Percentiles rank a stretch among this genome's conserved stretches.
Conservation (phyloP, 2,888 invertebrate genomes). For the Latrodectus hesperus region DNA sequence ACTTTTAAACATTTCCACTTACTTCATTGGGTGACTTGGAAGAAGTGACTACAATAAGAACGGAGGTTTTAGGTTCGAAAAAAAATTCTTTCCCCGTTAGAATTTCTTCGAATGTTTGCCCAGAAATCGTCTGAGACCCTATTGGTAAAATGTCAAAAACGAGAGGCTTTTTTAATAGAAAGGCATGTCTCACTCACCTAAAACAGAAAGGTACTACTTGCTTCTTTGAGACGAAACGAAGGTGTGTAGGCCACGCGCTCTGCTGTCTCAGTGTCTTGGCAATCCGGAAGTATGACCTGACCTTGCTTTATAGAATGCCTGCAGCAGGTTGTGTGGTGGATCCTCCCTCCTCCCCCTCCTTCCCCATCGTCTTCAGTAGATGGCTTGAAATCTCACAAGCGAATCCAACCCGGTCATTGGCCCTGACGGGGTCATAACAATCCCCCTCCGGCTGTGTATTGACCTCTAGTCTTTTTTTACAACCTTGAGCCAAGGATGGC, state of each 20-base stretch:
- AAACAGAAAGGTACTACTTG: slow-evolving; percentile 24
- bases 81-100: not conserved
- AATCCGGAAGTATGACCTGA: slow-evolving; percentile 69
- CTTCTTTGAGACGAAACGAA: slow-evolving; percentile 22
- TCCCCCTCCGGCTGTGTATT: slow-evolving; percentile 44
- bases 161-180: not conserved
- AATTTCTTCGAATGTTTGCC: slow-evolving; percentile 6
- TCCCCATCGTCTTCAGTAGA: not conserved
- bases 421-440: slow-evolving; percentile 52
- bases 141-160: not conserved
- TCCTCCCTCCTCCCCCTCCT: slow-evolving; percentile 5
- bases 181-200: slow-evolving; percentile 45
- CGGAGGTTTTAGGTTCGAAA: not conserved
- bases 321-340: slow-evolving; percentile 49
- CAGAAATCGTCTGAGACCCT: not conserved
- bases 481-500: slow-evolving; percentile 51
- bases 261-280: slow-evolving; percentile 47
- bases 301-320: slow-evolving; percentile 64
- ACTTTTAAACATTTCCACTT: not conserved
- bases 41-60: not conserved
- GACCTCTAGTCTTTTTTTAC: slow-evolving; percentile 47
- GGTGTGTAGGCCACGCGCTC: slow-evolving; percentile 61
- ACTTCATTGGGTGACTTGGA: not conserved
- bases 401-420: slow-evolving; percentile 65
- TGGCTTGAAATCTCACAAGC: slow-evolving; percentile 28